Conservation (phyloP, 2,888 invertebrate genomes). For the Plagiodera versicolora region DNA sequence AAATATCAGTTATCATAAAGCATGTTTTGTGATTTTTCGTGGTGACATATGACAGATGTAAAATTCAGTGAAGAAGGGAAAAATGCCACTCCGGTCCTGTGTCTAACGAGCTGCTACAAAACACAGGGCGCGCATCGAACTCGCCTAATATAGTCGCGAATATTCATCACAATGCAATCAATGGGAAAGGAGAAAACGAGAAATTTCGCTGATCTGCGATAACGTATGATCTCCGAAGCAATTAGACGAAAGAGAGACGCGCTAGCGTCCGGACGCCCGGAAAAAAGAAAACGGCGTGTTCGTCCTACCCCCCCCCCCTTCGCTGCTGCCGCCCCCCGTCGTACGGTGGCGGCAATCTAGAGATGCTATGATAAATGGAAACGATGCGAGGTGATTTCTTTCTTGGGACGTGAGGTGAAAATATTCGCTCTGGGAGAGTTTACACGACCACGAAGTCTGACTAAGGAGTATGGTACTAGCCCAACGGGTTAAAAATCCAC, state of each 20-base stretch:
- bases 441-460: too few species aligned
- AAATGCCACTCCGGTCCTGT: neutral
- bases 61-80: neutral
- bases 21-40: too few species aligned
- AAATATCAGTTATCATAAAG: too few species aligned
- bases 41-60: too few species aligned
- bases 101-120: neutral
- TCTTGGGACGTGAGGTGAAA: slow-evolving; percentile 51
- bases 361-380: slow-evolving; percentile 48
- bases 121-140: neutral
- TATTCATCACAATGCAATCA: neutral
- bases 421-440: too few species aligned
- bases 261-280: neutral
- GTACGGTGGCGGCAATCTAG: slow-evolving; percentile 29
- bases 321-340: slow-evolving; percentile 29
- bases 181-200: neutral
- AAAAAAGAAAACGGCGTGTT: neutral
- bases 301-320: slow-evolving; percentile 1
- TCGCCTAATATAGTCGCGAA: neutral
- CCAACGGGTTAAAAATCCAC: too few species aligned
- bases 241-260: neutral
- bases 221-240: slow-evolving; percentile 1
- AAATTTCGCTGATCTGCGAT: neutral
- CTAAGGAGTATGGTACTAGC: too few species aligned
- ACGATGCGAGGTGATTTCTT: slow-evolving; percentile 51